Conservation (phyloP, 2,888 invertebrate species). For the Bellardia bayeri region DNA sequence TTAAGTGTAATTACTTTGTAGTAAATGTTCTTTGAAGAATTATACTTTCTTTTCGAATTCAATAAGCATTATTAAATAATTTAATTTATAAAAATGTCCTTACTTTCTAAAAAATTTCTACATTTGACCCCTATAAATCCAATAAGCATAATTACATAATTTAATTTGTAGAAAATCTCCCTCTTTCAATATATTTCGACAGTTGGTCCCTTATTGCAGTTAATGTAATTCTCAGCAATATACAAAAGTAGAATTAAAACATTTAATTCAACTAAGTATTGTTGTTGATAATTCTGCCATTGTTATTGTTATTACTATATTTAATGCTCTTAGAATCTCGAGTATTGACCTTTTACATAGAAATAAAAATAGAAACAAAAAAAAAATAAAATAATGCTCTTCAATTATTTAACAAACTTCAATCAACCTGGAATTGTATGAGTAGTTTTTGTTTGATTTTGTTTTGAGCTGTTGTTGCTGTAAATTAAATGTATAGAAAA, state of each 20-base stretch:
- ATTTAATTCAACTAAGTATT: neutral
- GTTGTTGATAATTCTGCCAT: neutral
- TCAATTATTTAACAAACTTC: slow-evolving; percentile 38
- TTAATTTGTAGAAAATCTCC: no score
- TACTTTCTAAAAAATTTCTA: no score
- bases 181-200: no score
- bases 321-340: neutral
- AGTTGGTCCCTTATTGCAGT: no score
- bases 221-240: neutral
- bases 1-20: no score
- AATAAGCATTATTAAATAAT: no score
- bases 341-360: slow-evolving; percentile 12
- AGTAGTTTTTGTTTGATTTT: neutral
- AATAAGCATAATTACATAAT: no score
- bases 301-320: neutral
- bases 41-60: no score
- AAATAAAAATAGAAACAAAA: neutral
- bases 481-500: slow-evolving; percentile 11
- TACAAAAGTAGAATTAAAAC: neutral
- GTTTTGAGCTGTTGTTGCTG: neutral
- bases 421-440: slow-evolving; percentile 14
- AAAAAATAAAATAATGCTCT: neutral
- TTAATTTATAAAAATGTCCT: no score
- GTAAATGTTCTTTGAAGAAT: no score
- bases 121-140: no score